phyloP scores from a whole-genome alignment of 2,797 vertebrate species.

The Enteromius treurensis region DNA sequence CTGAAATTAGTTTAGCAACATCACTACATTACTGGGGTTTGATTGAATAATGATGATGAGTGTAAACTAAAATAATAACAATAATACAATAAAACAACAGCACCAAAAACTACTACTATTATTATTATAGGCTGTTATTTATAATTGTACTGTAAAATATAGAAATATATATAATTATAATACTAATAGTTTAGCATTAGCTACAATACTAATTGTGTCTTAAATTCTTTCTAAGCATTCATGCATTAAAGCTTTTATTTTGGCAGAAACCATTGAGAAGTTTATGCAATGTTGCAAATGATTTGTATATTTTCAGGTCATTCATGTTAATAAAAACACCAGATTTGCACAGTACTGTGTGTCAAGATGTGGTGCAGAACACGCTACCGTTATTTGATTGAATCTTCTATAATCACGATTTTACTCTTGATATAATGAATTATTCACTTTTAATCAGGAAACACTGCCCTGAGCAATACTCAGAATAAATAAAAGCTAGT shows the following conservation, averaged over 20 bases:
- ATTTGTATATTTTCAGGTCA: not conserved
- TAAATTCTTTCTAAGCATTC: not conserved
- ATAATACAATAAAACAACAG: no score
- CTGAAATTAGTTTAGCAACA: no score
- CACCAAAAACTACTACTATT: not conserved
- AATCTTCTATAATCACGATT: not conserved
- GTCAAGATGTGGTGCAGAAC: not conserved
- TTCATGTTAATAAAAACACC: not conserved
- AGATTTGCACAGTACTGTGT: not conserved
- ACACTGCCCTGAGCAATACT: not conserved
- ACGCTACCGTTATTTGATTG: not conserved
- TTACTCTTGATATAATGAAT: not conserved
- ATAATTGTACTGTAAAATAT: not conserved
- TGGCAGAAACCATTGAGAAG: not conserved
- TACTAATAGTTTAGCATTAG: not conserved
- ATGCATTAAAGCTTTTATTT: not conserved
- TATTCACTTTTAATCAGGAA: not conserved
- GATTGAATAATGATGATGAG: not conserved
- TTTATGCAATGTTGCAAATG: not conserved
- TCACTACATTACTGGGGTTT: not conserved
- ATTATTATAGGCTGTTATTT: not conserved
- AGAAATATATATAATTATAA: not conserved
- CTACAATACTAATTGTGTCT: not conserved
- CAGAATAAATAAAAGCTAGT: not conserved
- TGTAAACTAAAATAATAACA: not conserved